phyloP scores from a whole-genome alignment of 2,888 invertebrate species.

The Melinaea menophilus region DNA sequence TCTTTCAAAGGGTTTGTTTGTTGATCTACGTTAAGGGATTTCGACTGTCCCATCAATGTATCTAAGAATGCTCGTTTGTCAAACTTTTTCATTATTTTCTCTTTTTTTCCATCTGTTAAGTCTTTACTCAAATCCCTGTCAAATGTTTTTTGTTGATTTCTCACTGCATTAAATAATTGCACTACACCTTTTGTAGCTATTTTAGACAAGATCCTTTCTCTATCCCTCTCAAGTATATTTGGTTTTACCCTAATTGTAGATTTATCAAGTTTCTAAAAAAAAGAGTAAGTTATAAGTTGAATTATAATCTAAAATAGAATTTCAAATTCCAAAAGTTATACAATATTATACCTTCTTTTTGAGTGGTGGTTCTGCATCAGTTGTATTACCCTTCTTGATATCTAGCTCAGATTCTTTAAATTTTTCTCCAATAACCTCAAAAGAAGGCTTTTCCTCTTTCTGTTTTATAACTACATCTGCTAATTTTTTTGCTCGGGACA shows the following conservation, averaged over 20 bases:
- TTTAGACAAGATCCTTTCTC: slow-evolving; percentile 86
- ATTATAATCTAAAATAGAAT: background rate
- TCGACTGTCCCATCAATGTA: slow-evolving; percentile 84
- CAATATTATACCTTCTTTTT: slow-evolving; percentile 56
- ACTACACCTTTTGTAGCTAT: slow-evolving; percentile 96
- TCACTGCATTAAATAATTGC: slow-evolving; percentile 94
- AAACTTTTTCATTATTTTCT: slow-evolving; percentile 85
- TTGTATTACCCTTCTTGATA: slow-evolving; percentile 48
- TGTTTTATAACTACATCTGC: slow-evolving; percentile 71
- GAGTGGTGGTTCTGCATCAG: slow-evolving; percentile 50
- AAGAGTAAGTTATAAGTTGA: slow-evolving; percentile 19
- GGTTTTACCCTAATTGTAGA: slow-evolving; percentile 86
- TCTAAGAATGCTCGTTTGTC: slow-evolving; percentile 87
- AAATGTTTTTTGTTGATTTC: slow-evolving; percentile 88
- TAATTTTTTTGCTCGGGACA: slow-evolving; percentile 88
- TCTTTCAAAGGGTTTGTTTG: slow-evolving; percentile 56
- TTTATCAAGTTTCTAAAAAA: slow-evolving; percentile 78
- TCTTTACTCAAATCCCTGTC: slow-evolving; percentile 84
- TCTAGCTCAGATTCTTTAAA: slow-evolving; percentile 63
- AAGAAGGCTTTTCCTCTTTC: slow-evolving; percentile 72
- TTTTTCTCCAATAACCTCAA: slow-evolving; percentile 82
- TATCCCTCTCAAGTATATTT: slow-evolving; percentile 84
- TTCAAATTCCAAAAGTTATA: slow-evolving; percentile 1
- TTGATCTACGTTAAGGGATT: slow-evolving; percentile 75
- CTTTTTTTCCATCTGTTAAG: slow-evolving; percentile 86